Base-by-base conservation (phyloP, 2,888 invertebrate genomes). In the Parnassius mnemosyne region DNA sequence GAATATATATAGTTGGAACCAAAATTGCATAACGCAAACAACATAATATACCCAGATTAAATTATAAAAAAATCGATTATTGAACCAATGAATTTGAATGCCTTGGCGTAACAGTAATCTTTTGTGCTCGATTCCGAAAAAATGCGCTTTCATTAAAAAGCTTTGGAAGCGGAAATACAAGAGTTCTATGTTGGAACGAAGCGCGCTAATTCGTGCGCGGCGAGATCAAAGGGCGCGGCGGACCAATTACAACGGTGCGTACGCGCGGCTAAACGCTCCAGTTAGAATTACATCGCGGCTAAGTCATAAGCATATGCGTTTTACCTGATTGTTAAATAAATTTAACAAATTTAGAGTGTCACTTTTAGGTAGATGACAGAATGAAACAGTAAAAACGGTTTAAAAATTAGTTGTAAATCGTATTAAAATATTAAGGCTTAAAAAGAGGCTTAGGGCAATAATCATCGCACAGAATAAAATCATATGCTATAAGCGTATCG, bases 201-300 rank as follows among this genome's bases (percentile, higher is more conserved):
- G 75, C 73, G 77, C 78, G 80, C 80, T 83, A 83, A 87, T 85
- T 84, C 82, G 84, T 78, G 77, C 82, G 84, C 84, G 83, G 85
- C 81, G 78, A 85, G 85, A 88, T 89, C 87, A 89, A 89, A 89
- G 78, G 65, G 69, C 62, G 71, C 71, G 71, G 69, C 74, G 71
- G 77, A 70, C 83, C 84, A 87, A 86, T 87, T 84, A 84, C 72
- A 65, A 69, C 65, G 74, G 66, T 71, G 85, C 87, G 86, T 78
- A 74, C 72, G 85, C 87, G 85, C 84, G 81, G 65, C 80, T 78
- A 76, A 80, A 82, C 79, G 84, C 81, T 83, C 83, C 76, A 80
- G 77, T 84, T 84, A 73, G 73, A 78, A 78, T 79, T 56, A 59
- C 57, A 44, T 50, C 42, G 49, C 16, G 60, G 54, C 25, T 65